These are phyloP conservation scores for Siderastrea siderea DNA, from an alignment of 92 coral and sea anemone genomes.

Conservation along the genomic window DNA sequence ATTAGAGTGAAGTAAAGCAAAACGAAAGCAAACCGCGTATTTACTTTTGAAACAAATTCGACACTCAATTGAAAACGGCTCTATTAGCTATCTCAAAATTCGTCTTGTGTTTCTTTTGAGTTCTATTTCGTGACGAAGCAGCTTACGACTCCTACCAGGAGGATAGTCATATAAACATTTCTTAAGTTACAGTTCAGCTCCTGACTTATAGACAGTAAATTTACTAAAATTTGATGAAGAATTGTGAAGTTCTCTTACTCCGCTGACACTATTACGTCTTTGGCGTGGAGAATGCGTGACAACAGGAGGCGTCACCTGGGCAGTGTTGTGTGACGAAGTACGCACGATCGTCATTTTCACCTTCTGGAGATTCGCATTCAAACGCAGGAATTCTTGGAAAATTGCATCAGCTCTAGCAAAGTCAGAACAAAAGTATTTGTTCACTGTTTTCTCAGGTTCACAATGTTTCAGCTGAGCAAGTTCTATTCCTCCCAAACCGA, in stretches of 20 bases:
- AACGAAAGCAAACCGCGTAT: too few relatives aligned
- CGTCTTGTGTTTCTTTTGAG: too few relatives aligned
- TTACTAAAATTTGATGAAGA: constrained; percentile 25
- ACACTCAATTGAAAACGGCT: too few relatives aligned
- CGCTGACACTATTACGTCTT: constrained; percentile 62
- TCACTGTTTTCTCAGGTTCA: constrained; percentile 43
- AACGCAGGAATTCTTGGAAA: constrained; percentile 83
- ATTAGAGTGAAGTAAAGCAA: too few relatives aligned
- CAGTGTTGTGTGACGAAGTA: constrained; percentile 71
- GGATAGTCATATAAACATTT: background rate
- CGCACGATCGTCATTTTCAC: constrained; percentile 74
- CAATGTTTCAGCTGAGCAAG: constrained; percentile 78
- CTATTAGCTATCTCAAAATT: too few relatives aligned
- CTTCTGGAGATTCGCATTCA: constrained; percentile 77
- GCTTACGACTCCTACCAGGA: background rate
- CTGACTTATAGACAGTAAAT: constrained; percentile 72
- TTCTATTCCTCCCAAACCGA: constrained; percentile 88
- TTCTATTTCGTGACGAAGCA: background rate
- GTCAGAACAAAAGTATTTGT: constrained; percentile 64
- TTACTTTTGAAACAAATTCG: too few relatives aligned
- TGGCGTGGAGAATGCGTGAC: constrained; percentile 18
- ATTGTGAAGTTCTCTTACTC: constrained; percentile 46
- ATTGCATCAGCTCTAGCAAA: constrained; percentile 81
- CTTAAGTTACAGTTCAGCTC: constrained; percentile 35
- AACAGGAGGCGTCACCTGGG: constrained; percentile 16